Percentiles rank a stretch among this genome's conserved stretches.
These are phyloP conservation scores for Brachyptera putata DNA, from an alignment of 2,888 invertebrate species.

Conservation along the genomic window DNA sequence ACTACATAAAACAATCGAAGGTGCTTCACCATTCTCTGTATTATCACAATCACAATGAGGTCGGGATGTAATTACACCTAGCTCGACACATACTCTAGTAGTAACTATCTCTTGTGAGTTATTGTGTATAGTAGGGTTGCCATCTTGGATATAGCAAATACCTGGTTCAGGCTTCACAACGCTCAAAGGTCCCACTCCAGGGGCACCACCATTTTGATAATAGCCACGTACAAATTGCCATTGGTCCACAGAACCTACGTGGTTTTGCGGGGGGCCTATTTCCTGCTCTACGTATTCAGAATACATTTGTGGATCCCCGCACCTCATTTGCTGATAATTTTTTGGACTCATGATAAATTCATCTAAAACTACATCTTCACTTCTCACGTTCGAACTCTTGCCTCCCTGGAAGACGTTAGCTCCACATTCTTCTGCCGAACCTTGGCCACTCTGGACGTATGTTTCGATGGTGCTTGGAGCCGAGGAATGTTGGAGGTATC, in stretches of 20 bases:
- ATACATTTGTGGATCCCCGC: constrained; percentile 21
- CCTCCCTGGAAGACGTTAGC: neutral
- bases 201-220: constrained; percentile 20
- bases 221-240: constrained; percentile 29
- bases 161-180: constrained; percentile 31
- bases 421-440: constrained; percentile 26
- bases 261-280: neutral
- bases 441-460: constrained; percentile 39
- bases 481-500: constrained; percentile 8
- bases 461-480: constrained; percentile 40
- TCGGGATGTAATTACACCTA: constrained; percentile 44
- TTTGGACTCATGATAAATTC: constrained; percentile 49
- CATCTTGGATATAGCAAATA: constrained; percentile 31
- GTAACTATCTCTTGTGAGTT: constrained; percentile 44
- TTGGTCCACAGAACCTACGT: constrained; percentile 17
- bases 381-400: constrained; percentile 22
- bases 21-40: constrained; percentile 31
- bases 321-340: constrained; percentile 40
- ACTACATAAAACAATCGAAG: constrained; percentile 41
- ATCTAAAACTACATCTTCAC: constrained; percentile 44
- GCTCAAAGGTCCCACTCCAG: constrained; percentile 9
- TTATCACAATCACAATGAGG: constrained; percentile 9
- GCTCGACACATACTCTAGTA: constrained; percentile 54
- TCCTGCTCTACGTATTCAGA: constrained; percentile 30
- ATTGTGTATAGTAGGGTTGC: constrained; percentile 36